Evolutionary conservation across 2,113 vertebrate genomes (phyloP).

Genomic region (Alligator sinensis): DNA sequence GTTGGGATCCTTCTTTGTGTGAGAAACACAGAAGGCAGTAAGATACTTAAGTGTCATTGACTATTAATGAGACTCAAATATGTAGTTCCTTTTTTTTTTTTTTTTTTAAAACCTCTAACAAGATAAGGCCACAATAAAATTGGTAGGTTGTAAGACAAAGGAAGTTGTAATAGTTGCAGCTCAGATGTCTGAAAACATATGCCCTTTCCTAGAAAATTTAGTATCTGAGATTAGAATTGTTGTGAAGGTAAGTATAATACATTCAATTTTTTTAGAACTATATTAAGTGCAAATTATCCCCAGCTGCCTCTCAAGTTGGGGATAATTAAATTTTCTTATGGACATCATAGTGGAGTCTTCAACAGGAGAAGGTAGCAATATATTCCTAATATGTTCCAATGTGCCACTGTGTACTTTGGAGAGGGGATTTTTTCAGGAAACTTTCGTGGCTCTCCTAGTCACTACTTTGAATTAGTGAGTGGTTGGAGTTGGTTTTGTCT

Average conservation of each 20-base stretch:
- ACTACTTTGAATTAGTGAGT: background rate
- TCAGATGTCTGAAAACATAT: accelerated
- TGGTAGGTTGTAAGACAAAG: background rate
- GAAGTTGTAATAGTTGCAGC: background rate
- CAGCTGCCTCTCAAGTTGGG: background rate
- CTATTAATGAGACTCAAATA: too few relatives aligned
- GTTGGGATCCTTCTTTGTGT: background rate
- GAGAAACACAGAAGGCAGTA: background rate
- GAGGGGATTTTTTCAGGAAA: background rate
- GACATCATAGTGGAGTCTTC: background rate
- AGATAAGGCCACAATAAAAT: background rate
- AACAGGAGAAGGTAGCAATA: background rate
- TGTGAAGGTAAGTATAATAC: background rate
- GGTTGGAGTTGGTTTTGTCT: slow-evolving; percentile 43
- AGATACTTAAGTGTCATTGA: background rate
- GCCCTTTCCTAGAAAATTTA: background rate
- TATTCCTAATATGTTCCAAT: background rate
- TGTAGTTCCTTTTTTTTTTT: background rate
- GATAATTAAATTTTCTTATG: background rate
- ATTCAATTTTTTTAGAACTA: accelerated
- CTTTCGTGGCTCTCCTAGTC: background rate
- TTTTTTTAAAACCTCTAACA: background rate
- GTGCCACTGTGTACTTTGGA: background rate
- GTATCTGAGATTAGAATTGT: background rate
- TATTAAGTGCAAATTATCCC: background rate